Conservation (phyloP, 2,797 vertebrate genomes). For the Astyanax mexicanus region DNA sequence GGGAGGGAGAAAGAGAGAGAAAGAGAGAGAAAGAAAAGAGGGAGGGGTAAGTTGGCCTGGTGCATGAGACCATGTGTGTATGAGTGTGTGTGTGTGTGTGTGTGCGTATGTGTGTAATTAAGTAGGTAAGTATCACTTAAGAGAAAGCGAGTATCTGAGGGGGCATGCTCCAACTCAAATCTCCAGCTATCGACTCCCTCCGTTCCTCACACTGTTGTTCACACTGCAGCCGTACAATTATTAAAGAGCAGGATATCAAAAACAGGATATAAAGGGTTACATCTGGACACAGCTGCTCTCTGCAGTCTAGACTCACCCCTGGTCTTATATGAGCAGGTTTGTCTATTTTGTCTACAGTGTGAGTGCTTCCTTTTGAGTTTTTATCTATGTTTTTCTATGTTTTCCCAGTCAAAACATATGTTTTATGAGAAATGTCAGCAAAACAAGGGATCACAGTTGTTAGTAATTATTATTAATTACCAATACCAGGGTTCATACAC, state of each 20-base stretch:
- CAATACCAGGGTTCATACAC: no score
- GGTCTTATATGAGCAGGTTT: neutral
- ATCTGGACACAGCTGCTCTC: neutral
- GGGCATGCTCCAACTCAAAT: slow-evolving; percentile 54
- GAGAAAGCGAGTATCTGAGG: slow-evolving; percentile 56
- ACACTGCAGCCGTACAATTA: neutral
- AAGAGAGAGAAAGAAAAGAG: slow-evolving; percentile 39
- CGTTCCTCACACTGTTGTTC: slow-evolving; percentile 38
- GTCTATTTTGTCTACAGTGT: no score
- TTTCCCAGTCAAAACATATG: no score
- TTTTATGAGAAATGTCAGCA: no score
- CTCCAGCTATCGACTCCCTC: slow-evolving; percentile 34
- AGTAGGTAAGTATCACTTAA: slow-evolving; percentile 61
- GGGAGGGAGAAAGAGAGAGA: slow-evolving; percentile 31
- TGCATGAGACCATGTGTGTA: slow-evolving; percentile 57
- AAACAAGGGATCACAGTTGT: no score
- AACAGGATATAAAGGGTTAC: neutral
- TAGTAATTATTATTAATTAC: no score
- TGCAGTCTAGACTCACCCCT: neutral
- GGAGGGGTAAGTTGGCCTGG: slow-evolving; percentile 36
- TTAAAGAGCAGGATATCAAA: neutral
- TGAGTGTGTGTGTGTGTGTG: slow-evolving; percentile 39
- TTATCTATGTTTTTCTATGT: no score
- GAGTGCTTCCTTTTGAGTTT: no score
- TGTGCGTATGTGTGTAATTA: slow-evolving; percentile 50